Base-by-base conservation (phyloP, 1,140 invertebrate species). In the Acyrthosiphon pisum region DNA sequence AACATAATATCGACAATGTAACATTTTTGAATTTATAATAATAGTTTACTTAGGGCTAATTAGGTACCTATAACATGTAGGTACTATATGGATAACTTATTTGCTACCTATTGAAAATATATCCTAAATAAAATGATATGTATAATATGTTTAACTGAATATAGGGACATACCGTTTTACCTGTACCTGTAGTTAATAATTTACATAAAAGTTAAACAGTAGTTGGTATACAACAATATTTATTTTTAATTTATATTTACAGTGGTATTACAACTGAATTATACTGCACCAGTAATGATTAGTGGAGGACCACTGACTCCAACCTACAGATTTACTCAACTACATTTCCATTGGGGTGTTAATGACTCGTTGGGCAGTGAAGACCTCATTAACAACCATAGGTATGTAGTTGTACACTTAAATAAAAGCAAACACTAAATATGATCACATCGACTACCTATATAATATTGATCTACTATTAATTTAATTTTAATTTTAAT, bases 341-440 rank as follows among this genome's bases (percentile, higher is more conserved):
- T 98, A 94, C 98, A 98, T 95, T 97, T 98, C 94, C 98, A 98
- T 94, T 98, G 98, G 97, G 98, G 98, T 1, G 96, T 96, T 84
- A 97, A 98, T 93, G 97, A 98, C 94, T 96, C 96, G 0, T 95
- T 97, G 88, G 98, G 98, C 48, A 98, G 98, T 2, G 99, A 99
- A 95, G 98, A 99, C 95, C 96, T 96, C 44, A 97, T 99, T 37
- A 97, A 98, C 93, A 95, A 95, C 35, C 95, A 95, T 90, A 95
- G 94, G 95, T 95, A 94, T 18, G n/a, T 23, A 93, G 2, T 76
- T 92, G 84, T n/a, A 87, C 6, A 87, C n/a, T 46, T 41, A n/a
- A 35, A 18, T 76, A 76, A 22, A 53, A 53, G 22, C 50, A 53
- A 53, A 23, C 20, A 23, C 0, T 53, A 4, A 23, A 53, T 53